phyloP scores from a whole-genome alignment of 2,113 vertebrate species.

The Siniperca knerii region DNA sequence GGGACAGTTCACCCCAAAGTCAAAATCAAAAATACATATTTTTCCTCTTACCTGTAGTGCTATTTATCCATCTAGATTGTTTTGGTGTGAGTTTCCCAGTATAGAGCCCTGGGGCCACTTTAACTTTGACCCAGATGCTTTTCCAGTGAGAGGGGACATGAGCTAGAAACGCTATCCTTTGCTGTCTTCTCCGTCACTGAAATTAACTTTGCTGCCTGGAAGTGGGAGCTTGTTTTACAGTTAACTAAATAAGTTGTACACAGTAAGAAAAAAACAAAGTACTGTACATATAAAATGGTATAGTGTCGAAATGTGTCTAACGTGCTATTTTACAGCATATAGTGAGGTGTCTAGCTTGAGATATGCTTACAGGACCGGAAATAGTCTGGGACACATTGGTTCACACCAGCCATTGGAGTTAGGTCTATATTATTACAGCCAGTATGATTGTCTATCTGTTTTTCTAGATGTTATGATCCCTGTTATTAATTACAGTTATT shows the following conservation, averaged over 20 bases:
- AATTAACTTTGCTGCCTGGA: constrained; percentile 31
- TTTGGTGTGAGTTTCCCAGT: no score
- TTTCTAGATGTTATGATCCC: background rate
- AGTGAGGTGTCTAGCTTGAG: background rate
- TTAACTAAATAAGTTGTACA: constrained; percentile 3
- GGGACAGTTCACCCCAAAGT: no score
- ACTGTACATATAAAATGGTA: no score
- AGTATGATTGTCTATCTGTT: background rate
- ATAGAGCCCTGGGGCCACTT: background rate
- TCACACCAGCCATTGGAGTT: background rate
- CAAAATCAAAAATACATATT: background rate
- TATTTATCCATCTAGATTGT: no score
- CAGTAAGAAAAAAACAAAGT: constrained; percentile 13
- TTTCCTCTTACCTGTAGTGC: no score
- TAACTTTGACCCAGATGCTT: constrained; percentile 69
- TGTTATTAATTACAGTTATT: background rate
- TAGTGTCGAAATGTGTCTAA: background rate
- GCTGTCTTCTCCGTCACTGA: background rate
- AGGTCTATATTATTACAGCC: background rate
- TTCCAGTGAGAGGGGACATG: constrained; percentile 3
- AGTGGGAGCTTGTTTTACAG: constrained; percentile 31
- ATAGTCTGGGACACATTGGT: background rate
- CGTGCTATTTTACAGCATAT: background rate
- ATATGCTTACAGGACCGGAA: background rate
- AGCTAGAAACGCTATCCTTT: constrained; percentile 14